Evolutionary conservation across 1,140 invertebrate genomes (phyloP).

Genomic region (Proctacanthus coquilletti): DNA sequence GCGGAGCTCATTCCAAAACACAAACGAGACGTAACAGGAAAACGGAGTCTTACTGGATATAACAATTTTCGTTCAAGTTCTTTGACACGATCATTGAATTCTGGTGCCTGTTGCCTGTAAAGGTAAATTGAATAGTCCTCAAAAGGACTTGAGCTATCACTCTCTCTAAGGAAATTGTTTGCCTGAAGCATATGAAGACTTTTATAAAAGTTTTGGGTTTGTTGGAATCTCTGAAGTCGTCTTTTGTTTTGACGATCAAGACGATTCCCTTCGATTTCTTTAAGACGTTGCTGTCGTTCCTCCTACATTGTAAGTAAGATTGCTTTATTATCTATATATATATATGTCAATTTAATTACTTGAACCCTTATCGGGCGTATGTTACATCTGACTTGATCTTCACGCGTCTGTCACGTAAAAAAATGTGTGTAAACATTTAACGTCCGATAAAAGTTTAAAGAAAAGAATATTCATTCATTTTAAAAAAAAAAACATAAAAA

Average conservation of each 20-base stretch:
- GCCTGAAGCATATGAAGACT: constrained; percentile 61
- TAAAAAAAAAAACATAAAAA: no score
- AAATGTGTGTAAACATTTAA: no score
- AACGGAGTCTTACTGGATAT: constrained; percentile 48
- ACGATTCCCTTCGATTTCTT: constrained; percentile 52
- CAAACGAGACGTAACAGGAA: no score
- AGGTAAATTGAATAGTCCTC: constrained; percentile 61
- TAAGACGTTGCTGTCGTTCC: constrained; percentile 45
- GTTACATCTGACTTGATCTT: no score
- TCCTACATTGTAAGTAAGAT: no score
- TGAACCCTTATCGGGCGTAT: no score
- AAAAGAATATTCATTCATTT: no score
- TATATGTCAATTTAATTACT: no score
- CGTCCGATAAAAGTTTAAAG: no score
- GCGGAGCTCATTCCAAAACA: no score
- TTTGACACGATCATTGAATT: constrained; percentile 63
- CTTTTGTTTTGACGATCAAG: constrained; percentile 45
- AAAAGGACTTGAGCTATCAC: constrained; percentile 36
- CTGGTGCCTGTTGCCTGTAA: constrained; percentile 53
- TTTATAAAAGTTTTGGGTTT: constrained; percentile 57
- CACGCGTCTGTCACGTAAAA: no score
- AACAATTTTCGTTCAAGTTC: constrained; percentile 58
- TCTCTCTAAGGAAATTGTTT: constrained; percentile 34
- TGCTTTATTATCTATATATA: no score
- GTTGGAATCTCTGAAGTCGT: constrained; percentile 47